Conservation (phyloP, 1,140 invertebrate species). For the Aphaenogaster floridana region DNA sequence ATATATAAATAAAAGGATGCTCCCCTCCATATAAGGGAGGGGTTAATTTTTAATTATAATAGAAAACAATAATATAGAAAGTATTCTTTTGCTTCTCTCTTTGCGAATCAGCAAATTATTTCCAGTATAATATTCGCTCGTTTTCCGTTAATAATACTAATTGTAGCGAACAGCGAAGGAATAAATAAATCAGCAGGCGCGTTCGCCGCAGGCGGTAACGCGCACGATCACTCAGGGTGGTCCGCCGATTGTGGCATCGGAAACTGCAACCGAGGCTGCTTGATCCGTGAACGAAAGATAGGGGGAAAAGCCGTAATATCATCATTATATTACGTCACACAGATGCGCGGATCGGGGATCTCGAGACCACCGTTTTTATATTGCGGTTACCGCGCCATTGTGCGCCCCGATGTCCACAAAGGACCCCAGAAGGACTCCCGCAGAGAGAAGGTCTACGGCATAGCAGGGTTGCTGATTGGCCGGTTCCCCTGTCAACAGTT, state of each 20-base stretch:
- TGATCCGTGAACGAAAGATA: conserved; percentile 18
- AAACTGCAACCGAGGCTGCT: conserved; percentile 47
- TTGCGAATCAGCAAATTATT: background rate
- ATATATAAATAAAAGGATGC: background rate
- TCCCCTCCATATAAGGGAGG: too few species aligned
- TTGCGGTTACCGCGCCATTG: conserved; percentile 69
- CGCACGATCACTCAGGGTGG: conserved; percentile 44
- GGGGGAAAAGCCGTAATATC: conserved; percentile 68
- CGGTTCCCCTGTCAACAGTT: conserved; percentile 71
- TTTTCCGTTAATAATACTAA: conserved; percentile 51
- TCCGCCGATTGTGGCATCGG: conserved; percentile 51
- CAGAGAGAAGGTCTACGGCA: conserved; percentile 43
- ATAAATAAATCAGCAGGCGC: conserved; percentile 67
- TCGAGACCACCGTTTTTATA: conserved; percentile 57
- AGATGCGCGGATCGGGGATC: conserved; percentile 59
- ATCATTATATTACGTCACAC: conserved; percentile 70
- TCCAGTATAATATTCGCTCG: background rate
- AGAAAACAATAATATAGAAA: background rate
- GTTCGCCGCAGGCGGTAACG: conserved; percentile 65
- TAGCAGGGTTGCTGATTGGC: conserved; percentile 42
- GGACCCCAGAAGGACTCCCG: conserved; percentile 47
- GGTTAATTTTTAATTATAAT: background rate
- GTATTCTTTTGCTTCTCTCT: background rate
- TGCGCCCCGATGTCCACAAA: conserved; percentile 30
- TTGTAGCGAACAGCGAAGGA: conserved; percentile 20